phyloP scores from a whole-genome alignment of 2,113 vertebrate genomes.

The Leucoraja erinaceus region DNA sequence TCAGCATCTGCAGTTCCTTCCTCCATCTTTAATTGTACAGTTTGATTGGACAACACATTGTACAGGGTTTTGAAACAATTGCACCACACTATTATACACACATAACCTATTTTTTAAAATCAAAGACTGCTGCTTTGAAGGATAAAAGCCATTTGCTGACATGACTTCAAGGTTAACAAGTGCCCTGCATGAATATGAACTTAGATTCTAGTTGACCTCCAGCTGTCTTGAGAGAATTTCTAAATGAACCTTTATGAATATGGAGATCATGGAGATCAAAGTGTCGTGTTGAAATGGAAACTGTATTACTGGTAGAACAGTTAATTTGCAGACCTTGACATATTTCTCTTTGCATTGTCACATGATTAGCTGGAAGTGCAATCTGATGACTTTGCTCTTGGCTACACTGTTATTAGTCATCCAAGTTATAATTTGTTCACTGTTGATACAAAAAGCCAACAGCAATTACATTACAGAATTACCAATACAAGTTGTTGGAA shows the following conservation, averaged over 20 bases:
- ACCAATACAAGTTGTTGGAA: not conserved
- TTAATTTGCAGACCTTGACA: not conserved
- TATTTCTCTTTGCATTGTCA: not conserved
- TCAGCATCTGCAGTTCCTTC: too few species aligned
- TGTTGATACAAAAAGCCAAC: not conserved
- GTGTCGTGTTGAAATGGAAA: conserved; percentile 3
- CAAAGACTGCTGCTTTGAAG: not conserved
- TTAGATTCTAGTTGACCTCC: not conserved
- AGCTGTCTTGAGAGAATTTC: not conserved
- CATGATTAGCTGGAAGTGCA: not conserved
- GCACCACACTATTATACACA: not conserved
- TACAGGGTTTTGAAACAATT: not conserved
- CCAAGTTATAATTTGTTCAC: not conserved
- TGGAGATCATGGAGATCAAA: conserved; percentile 10
- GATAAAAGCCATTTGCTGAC: not conserved
- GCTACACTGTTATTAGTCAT: not conserved
- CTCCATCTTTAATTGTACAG: not conserved
- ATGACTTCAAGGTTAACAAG: conserved; percentile 1
- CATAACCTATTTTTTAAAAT: not conserved
- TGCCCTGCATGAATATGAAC: not conserved
- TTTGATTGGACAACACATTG: not conserved
- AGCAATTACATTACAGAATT: not conserved
- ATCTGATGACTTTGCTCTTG: not conserved
- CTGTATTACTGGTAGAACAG: not conserved
- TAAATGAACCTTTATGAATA: conserved; percentile 14